Evolutionary conservation across 2,113 vertebrate genomes (phyloP).

Genomic region (Pteronura brasiliensis): DNA sequence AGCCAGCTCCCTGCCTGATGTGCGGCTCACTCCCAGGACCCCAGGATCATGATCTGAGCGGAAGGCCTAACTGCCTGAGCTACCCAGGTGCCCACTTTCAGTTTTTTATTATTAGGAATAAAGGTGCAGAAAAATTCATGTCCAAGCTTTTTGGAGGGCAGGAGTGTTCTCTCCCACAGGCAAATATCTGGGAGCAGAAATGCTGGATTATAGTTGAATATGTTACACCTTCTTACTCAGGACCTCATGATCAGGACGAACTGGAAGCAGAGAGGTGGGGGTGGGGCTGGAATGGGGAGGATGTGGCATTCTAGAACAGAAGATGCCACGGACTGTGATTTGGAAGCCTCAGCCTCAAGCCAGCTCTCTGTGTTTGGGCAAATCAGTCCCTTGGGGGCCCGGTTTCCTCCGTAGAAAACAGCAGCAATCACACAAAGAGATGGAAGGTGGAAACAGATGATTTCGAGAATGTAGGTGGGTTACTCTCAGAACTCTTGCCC

Average conservation of each 20-base stretch:
- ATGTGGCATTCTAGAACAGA: neutral
- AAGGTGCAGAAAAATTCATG: neutral
- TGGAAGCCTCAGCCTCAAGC: neutral
- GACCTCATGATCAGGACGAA: neutral
- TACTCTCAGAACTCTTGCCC: neutral
- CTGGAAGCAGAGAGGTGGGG: neutral
- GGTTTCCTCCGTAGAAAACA: neutral
- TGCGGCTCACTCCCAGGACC: neutral
- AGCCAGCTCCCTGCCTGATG: too few species aligned
- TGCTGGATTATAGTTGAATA: neutral
- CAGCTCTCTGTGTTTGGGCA: neutral
- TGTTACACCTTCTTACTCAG: neutral
- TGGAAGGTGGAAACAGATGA: accelerated
- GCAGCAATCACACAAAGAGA: neutral
- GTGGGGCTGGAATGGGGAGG: neutral
- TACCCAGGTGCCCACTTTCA: neutral
- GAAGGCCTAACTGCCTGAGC: neutral
- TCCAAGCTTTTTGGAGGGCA: neutral
- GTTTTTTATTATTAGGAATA: neutral
- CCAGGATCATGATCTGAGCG: neutral
- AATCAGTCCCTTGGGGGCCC: neutral
- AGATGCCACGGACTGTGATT: accelerated
- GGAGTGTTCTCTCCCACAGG: neutral
- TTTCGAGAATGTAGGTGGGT: neutral
- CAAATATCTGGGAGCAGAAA: neutral